Evolutionary conservation across 2,888 invertebrate genomes (phyloP).

Genomic region (Clostera curtula): DNA sequence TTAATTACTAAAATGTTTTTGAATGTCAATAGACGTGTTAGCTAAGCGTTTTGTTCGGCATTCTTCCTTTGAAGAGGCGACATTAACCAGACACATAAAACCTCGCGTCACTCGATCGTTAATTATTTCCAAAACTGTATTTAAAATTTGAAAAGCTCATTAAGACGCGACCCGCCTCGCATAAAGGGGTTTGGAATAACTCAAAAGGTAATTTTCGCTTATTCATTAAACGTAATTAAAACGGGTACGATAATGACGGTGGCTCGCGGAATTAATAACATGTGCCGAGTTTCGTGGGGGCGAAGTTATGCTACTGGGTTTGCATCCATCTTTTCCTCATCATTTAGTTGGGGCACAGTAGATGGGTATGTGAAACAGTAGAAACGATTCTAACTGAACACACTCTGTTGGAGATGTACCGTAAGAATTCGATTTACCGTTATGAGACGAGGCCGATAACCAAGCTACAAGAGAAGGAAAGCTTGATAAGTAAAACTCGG

Average conservation of each 20-base stretch:
- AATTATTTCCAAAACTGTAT: slow-evolving; percentile 64
- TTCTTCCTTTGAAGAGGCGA: too few relatives aligned
- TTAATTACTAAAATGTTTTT: too few relatives aligned
- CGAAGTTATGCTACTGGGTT: slow-evolving; percentile 25
- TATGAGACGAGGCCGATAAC: too few relatives aligned
- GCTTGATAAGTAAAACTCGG: too few relatives aligned
- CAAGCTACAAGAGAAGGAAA: too few relatives aligned
- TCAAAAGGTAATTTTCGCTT: slow-evolving; percentile 72
- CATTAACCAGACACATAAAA: slow-evolving; percentile 16
- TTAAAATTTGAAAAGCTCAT: slow-evolving; percentile 69
- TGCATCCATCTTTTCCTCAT: slow-evolving; percentile 13
- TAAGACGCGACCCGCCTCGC: slow-evolving; percentile 51
- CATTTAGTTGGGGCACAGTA: too few relatives aligned
- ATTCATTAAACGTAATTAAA: slow-evolving; percentile 71
- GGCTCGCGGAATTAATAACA: slow-evolving; percentile 47
- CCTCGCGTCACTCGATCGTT: slow-evolving; percentile 43
- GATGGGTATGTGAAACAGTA: too few relatives aligned
- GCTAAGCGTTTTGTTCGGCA: too few relatives aligned
- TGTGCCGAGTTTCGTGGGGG: slow-evolving; percentile 31
- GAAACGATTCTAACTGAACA: too few relatives aligned
- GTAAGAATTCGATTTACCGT: too few relatives aligned
- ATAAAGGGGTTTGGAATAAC: slow-evolving; percentile 58
- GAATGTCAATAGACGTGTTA: too few relatives aligned
- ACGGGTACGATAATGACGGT: slow-evolving; percentile 50
- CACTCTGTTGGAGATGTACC: too few relatives aligned